phyloP scores from a whole-genome alignment of 2,113 vertebrate genomes.

The Hylia prasina region DNA sequence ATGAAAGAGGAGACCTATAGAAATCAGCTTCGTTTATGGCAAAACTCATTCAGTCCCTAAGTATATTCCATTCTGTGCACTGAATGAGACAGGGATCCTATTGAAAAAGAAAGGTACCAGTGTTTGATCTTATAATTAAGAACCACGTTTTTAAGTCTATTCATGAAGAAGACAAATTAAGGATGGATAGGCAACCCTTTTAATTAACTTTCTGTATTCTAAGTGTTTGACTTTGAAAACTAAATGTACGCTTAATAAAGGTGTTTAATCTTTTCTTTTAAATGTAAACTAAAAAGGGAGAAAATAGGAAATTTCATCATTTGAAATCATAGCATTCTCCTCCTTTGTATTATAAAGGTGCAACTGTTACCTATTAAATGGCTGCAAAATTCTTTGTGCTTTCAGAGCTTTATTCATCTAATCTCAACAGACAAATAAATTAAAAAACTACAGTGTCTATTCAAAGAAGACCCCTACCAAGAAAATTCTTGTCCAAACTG shows the following conservation, averaged over 20 bases:
- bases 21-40: not conserved
- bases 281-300: not conserved
- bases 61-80: not conserved
- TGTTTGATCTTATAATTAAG: slow-evolving; percentile 24
- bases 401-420: not conserved
- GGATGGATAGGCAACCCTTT: not conserved
- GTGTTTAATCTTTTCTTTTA: not conserved
- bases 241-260: not conserved
- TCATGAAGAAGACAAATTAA: not conserved
- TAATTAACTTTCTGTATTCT: not conserved
- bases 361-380: not conserved
- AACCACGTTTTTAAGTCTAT: not conserved
- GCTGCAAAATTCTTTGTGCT: not conserved
- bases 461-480: not conserved
- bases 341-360: not conserved
- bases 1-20: not conserved
- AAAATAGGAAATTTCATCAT: not conserved
- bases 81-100: not conserved
- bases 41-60: slow-evolving; percentile 2
- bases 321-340: not conserved
- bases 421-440: not conserved
- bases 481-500: not conserved
- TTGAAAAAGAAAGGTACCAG: not conserved
- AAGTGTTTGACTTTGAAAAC: slow-evolving; percentile 14
- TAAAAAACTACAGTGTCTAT: not conserved